Conservation (phyloP, 1,140 invertebrate genomes). For the Bombus turneri region DNA sequence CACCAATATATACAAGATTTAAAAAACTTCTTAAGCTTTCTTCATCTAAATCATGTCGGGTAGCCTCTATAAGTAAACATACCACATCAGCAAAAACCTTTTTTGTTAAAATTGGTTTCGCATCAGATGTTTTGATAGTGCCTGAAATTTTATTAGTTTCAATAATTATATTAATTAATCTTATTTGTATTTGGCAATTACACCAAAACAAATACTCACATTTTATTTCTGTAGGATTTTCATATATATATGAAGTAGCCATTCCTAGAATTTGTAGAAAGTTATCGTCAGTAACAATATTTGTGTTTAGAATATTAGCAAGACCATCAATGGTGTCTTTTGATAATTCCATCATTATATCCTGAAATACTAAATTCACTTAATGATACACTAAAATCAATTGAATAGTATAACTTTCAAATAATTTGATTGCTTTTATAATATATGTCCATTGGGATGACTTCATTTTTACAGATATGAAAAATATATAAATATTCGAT, state of each 20-base stretch:
- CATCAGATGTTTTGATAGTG: conserved; percentile 67
- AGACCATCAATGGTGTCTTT: conserved; percentile 66
- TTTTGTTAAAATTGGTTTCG: conserved; percentile 79
- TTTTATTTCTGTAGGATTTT: conserved; percentile 65
- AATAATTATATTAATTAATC: conserved; percentile 22
- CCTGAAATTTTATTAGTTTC: conserved; percentile 50
- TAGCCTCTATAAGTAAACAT: conserved; percentile 79
- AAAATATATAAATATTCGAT: background rate
- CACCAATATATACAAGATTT: conserved; percentile 66
- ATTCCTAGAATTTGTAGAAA: conserved; percentile 77
- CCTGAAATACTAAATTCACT: conserved; percentile 81
- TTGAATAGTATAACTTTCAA: conserved; percentile 9
- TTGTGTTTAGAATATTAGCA: conserved; percentile 70
- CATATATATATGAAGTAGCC: conserved; percentile 68
- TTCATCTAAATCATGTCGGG: conserved; percentile 74
- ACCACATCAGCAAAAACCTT: conserved; percentile 77
- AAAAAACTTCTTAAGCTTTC: conserved; percentile 76
- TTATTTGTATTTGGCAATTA: background rate
- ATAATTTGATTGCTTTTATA: background rate
- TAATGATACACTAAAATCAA: background rate
- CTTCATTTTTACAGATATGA: background rate
- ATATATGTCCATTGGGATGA: background rate
- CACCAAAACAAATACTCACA: conserved; percentile 33
- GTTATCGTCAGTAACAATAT: conserved; percentile 71
- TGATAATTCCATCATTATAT: conserved; percentile 70